Conservation (phyloP, 1,140 invertebrate genomes). For the Pomacea maculata region DNA sequence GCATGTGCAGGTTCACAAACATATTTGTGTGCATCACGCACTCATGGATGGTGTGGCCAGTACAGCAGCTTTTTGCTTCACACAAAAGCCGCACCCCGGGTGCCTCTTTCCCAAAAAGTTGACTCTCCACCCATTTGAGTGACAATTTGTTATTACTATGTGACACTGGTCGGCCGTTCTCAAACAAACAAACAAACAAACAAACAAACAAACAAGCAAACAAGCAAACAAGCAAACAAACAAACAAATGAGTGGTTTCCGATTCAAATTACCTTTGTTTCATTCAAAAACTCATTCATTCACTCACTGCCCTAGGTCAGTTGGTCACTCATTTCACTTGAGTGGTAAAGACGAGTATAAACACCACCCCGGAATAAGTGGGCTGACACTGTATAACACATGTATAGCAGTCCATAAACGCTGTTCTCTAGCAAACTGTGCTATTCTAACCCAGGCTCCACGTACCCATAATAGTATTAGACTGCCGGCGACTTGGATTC, state of each 20-base stretch:
- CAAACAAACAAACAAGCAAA: too few species aligned
- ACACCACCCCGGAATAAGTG: constrained; percentile 1
- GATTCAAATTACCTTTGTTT: too few species aligned
- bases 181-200: background rate
- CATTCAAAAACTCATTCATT: too few species aligned
- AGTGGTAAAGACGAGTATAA: constrained; percentile 49
- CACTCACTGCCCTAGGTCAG: too few species aligned
- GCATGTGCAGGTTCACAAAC: background rate
- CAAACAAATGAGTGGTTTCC: too few species aligned
- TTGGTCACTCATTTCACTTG: constrained; percentile 31
- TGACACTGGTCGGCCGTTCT: constrained; percentile 57
- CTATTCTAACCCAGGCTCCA: too few species aligned
- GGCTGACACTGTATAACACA: too few species aligned
- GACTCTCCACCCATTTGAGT: constrained; percentile 31
- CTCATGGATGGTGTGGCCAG: constrained; percentile 22
- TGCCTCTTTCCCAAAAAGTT: constrained; percentile 42
- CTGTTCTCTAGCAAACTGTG: too few species aligned
- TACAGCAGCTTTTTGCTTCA: constrained; percentile 17
- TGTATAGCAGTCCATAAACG: too few species aligned
- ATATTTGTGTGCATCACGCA: background rate
- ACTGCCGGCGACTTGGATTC: too few species aligned
- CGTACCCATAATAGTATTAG: too few species aligned
- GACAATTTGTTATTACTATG: constrained; percentile 36
- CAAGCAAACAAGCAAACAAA: background rate
- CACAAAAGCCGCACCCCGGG: constrained; percentile 30